Evolutionary conservation across 2,888 invertebrate species (phyloP), one percentile per base, ranked within the genome.

Genomic region (Allophyes oxyacanthae): DNA sequence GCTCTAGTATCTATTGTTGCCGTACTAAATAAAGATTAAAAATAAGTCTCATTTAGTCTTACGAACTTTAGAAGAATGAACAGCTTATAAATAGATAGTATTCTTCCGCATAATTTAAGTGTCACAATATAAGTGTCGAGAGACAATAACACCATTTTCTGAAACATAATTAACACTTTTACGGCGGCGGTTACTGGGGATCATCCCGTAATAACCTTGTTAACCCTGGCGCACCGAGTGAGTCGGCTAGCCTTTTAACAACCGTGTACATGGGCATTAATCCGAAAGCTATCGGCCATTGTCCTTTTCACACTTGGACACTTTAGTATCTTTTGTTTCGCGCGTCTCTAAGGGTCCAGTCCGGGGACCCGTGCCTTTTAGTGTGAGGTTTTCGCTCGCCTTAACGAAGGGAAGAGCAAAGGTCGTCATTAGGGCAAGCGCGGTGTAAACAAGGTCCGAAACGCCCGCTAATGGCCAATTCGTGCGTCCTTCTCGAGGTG

Each of bases 341-440:
- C 79, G 71, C 82, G 87, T 89, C 88, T 90, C 90, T 79, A 79
- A 81, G 90, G 91, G 90, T 90, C 88, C 90, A 87, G 87, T 83
- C 82, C 84, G 85, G 92, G 88, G 90, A 87, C 84, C 84, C 82
- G 83, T 90, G 92, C 91, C 93, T 93, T 93, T 93, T 93, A 93
- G 94, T 92, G 93, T 88, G 93, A 92, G 93, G 92, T 92, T 93
- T 93, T 92, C 92, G 88, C 90, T 90, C 90, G 92, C 92, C 92
- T 93, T 94, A 94, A 94, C 94, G 94, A 94, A 94, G 94, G 94
- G 94, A 94, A 93, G 90, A 89, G 93, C 91, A 94, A 92, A 94
- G 94, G 94, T 94, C 94, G 94, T 94, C 94, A 94, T 94, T 94
- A 94, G 94, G 94, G 91, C 94, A 93, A 94, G 91, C 92, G 92